These are phyloP conservation scores for Linnaemya tessellans DNA, from an alignment of 2,888 invertebrate species.

Conservation along the genomic window DNA sequence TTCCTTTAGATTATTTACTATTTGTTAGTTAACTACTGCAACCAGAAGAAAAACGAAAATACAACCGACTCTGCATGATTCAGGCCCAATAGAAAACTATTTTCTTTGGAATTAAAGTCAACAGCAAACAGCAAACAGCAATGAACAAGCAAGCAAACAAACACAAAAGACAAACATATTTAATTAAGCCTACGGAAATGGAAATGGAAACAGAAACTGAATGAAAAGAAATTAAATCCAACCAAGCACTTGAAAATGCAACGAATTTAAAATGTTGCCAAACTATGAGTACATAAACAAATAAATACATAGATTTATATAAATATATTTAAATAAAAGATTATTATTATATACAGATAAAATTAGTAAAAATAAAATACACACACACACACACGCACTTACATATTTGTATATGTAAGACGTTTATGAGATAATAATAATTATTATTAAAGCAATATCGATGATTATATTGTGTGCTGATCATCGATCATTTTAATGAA, in stretches of 20 bases:
- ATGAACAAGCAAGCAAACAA: not conserved
- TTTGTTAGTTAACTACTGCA: slow-evolving; percentile 45
- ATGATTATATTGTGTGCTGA: slow-evolving; percentile 27
- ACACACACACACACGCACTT: not conserved
- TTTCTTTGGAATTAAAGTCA: slow-evolving; percentile 25
- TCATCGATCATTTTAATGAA: slow-evolving; percentile 62
- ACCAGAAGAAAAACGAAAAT: slow-evolving; percentile 19
- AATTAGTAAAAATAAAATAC: slow-evolving; percentile 19
- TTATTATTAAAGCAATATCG: slow-evolving; percentile 49
- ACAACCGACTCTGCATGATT: slow-evolving; percentile 35
- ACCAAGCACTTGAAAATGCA: slow-evolving; percentile 71
- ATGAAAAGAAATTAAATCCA: slow-evolving; percentile 23
- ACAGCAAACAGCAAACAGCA: slow-evolving; percentile 5
- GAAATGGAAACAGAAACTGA: slow-evolving; percentile 25
- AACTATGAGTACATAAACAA: slow-evolving; percentile 71
- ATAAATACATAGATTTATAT: slow-evolving; percentile 58
- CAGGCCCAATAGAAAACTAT: slow-evolving; percentile 44
- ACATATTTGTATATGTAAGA: slow-evolving; percentile 9
- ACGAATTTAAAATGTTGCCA: slow-evolving; percentile 75
- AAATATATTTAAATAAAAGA: slow-evolving; percentile 52
- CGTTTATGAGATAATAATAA: slow-evolving; percentile 21
- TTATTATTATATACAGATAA: slow-evolving; percentile 47
- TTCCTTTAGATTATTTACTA: slow-evolving; percentile 73
- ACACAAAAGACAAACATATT: no score
- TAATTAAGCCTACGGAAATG: slow-evolving; percentile 27